A percentile compares a stretch with the other conserved stretches of the same genome.
Conservation (phyloP, 2,797 vertebrate genomes). For the Salmo trutta region DNA sequence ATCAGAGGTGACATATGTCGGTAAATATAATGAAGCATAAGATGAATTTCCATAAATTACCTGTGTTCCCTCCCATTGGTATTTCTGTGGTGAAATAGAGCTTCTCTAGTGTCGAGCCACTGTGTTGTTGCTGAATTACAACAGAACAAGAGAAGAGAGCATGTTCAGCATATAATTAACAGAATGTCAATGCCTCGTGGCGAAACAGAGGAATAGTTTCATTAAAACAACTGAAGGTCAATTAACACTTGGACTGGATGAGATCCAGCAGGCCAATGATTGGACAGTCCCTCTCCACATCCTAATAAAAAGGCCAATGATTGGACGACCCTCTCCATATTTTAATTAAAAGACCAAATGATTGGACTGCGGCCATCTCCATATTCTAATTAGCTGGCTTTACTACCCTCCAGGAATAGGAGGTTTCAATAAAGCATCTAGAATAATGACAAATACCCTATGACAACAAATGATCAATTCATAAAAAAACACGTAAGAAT, state of each 20-base stretch:
- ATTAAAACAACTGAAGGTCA: slow-evolving; percentile 32
- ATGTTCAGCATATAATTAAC: slow-evolving; percentile 22
- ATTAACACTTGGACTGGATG: slow-evolving; percentile 13
- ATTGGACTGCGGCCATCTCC: not conserved
- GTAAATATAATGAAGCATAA: not conserved
- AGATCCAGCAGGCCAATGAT: slow-evolving; percentile 16
- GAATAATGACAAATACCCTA: not conserved
- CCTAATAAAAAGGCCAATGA: slow-evolving; percentile 7
- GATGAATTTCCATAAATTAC: not conserved
- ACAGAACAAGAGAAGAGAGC: not conserved
- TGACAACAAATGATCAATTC: not conserved
- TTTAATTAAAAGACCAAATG: not conserved
- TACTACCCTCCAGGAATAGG: not conserved
- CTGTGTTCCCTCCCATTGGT: not conserved
- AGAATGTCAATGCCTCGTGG: slow-evolving; percentile 22
- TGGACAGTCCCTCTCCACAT: not conserved
- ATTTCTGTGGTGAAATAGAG: not conserved
- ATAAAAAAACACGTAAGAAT: not conserved
- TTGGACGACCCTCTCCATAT: not conserved
- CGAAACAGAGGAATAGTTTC: slow-evolving; percentile 22
- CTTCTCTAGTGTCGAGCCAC: not conserved
- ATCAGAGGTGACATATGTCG: not conserved
- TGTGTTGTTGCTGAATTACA: slow-evolving; percentile 10
- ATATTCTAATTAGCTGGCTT: not conserved
- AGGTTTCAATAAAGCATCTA: not conserved